These are phyloP conservation scores for Ylistrum balloti DNA, from an alignment of 1,140 invertebrate species.

Conservation along the genomic window DNA sequence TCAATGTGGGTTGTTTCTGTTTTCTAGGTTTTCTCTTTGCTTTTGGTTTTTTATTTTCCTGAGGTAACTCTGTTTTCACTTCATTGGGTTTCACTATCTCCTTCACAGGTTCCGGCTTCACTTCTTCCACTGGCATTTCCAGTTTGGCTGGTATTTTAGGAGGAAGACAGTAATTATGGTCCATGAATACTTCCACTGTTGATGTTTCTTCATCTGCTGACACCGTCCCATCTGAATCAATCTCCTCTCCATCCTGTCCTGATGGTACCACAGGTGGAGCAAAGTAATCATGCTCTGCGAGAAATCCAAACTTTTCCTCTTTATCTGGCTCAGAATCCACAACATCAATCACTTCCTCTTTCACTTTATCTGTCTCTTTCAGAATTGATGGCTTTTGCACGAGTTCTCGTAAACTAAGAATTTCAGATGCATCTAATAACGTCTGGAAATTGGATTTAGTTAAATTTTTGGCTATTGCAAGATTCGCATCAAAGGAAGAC, in stretches of 20 bases:
- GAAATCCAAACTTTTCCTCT: slow-evolving; percentile 66
- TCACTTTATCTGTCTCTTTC: not conserved
- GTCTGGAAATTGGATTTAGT: slow-evolving; percentile 56
- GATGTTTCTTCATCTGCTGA: slow-evolving; percentile 70
- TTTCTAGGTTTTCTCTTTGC: slow-evolving; percentile 62
- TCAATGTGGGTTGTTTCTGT: slow-evolving; percentile 65
- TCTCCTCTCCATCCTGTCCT: slow-evolving; percentile 44
- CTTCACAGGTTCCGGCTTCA: slow-evolving; percentile 45
- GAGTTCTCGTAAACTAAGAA: slow-evolving; percentile 58
- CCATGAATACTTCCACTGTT: slow-evolving; percentile 74
- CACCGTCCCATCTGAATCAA: slow-evolving; percentile 66
- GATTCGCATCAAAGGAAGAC: not conserved
- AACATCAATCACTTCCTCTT: slow-evolving; percentile 37
- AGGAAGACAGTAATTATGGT: slow-evolving; percentile 80
- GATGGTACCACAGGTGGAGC: slow-evolving; percentile 57
- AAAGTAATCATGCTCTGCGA: slow-evolving; percentile 79
- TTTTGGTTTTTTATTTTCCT: slow-evolving; percentile 65
- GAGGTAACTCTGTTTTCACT: slow-evolving; percentile 50
- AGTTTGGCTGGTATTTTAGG: slow-evolving; percentile 63
- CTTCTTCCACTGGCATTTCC: slow-evolving; percentile 60
- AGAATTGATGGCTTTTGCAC: slow-evolving; percentile 54
- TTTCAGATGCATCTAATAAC: slow-evolving; percentile 57
- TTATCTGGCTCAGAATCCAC: slow-evolving; percentile 44
- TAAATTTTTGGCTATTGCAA: slow-evolving; percentile 42
- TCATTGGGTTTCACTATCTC: slow-evolving; percentile 49